phyloP scores from a whole-genome alignment of 2,888 invertebrate genomes.

The Epistrophe grossulariae region DNA sequence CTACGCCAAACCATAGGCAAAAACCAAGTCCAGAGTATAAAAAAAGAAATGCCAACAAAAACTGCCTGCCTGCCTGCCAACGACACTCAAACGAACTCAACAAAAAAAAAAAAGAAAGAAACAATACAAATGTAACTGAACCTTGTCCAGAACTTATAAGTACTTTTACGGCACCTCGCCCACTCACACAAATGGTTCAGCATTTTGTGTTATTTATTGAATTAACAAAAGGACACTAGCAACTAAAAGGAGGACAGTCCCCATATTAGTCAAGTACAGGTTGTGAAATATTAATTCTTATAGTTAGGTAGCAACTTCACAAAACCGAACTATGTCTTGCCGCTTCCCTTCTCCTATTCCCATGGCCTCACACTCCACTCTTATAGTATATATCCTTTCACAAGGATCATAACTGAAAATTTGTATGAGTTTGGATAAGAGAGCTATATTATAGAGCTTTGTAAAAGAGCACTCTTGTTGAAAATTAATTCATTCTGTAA shows the following conservation, averaged over 20 bases:
- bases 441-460: background rate
- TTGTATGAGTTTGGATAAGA: conserved; percentile 24
- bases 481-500: conserved; percentile 64
- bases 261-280: conserved; percentile 40
- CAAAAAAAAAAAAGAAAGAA: conserved; percentile 3
- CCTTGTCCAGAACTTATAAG: conserved; percentile 38
- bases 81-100: conserved; percentile 20
- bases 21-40: conserved; percentile 5
- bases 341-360: background rate
- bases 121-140: conserved; percentile 50
- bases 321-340: background rate
- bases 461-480: conserved; percentile 42
- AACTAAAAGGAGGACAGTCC: conserved; percentile 25
- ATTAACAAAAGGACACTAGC: conserved; percentile 60
- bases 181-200: conserved; percentile 59
- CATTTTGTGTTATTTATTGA: conserved; percentile 69
- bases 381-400: background rate
- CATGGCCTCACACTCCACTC: background rate
- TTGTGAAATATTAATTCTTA: conserved; percentile 48
- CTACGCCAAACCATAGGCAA: background rate
- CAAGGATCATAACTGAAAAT: conserved; percentile 48
- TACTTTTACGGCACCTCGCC: conserved; percentile 34
- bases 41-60: conserved; percentile 28
- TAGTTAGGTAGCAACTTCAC: conserved; percentile 7
- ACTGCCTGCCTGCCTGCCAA: conserved; percentile 55